Conservation (phyloP, 2,113 vertebrate species). For the Nymphicus hollandicus region DNA sequence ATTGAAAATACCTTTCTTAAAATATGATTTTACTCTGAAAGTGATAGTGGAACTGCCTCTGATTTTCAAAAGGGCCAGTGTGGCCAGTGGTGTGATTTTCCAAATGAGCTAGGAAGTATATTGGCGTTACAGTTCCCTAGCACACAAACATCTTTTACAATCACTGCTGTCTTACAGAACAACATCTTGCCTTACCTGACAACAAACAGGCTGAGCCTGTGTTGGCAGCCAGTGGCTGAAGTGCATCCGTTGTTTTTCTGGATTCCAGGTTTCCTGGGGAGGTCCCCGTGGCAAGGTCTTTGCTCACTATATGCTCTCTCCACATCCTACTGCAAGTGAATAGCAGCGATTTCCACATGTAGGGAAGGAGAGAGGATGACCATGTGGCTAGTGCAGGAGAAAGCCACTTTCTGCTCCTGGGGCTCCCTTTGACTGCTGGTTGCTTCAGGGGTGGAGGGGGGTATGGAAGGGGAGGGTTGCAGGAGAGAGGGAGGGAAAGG, state of each 20-base stretch:
- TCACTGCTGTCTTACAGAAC: accelerated
- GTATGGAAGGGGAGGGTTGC: no score
- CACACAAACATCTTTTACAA: background rate
- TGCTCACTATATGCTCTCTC: background rate
- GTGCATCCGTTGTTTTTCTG: background rate
- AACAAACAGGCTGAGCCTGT: accelerated
- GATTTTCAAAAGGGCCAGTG: background rate
- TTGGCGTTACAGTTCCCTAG: accelerated
- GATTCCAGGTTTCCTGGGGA: background rate
- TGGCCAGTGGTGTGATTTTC: background rate
- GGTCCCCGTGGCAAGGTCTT: background rate
- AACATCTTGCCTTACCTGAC: accelerated
- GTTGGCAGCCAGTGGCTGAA: background rate
- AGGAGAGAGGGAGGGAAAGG: accelerated
- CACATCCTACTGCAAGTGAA: background rate
- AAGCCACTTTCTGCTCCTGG: background rate
- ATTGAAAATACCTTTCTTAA: background rate
- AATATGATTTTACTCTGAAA: background rate
- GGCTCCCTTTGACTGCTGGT: background rate
- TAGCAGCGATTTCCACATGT: accelerated
- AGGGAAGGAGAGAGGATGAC: background rate
- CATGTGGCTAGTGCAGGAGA: background rate
- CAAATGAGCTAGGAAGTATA: background rate
- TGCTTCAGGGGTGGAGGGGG: no score
- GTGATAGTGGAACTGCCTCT: background rate